Base-by-base conservation (phyloP, 2,797 vertebrate genomes). In the Knipowitschia caucasica region DNA sequence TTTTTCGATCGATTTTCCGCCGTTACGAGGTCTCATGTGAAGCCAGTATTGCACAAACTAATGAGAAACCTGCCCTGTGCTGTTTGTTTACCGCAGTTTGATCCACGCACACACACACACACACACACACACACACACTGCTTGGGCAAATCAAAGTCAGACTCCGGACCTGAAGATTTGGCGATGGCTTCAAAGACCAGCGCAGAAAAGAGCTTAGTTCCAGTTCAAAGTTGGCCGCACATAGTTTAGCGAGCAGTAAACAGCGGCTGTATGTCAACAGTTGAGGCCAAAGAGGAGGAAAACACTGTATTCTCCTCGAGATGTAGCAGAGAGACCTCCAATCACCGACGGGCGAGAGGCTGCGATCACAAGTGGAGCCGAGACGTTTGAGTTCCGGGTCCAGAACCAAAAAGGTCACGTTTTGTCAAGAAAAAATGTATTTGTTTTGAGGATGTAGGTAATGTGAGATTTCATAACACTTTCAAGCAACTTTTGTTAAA, bases 91-190 rank as follows among this genome's bases (percentile, higher is more conserved):
- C 56, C 24, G 47, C 53, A 59, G 70, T 62, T 62, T 59, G 60
- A 76, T 72, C 68, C 63, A 70, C 56, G 69, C 21, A 25, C 51
- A 69, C 42, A n/a, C n/a, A n/a, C n/a, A n/a, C n/a, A n/a, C n/a
- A n/a, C n/a, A n/a, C n/a, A n/a, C n/a, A n/a, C n/a, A n/a, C n/a
- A n/a, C 56, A 71, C 21, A 25, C 51, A 69, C 42, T 40, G 62
- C 53, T 54, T 25, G 57, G 55, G 57, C 77, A 72, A 80, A 86
- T 80, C 58, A 76, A 59, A 78, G 64, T 79, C 80, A 81, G 78
- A 75, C 59, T 62, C 59, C 36, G 52, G 62, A 77, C 64, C 69
- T 71, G 69, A 71, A 76, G 49, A 67, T 67, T 81, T 80, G 78
- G 78, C 76, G 8, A 0, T 2, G 34, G 68, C 71, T 79, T 81